These are phyloP conservation scores for Stegostoma tigrinum DNA, from an alignment of 2,113 vertebrate genomes.

Conservation along the genomic window DNA sequence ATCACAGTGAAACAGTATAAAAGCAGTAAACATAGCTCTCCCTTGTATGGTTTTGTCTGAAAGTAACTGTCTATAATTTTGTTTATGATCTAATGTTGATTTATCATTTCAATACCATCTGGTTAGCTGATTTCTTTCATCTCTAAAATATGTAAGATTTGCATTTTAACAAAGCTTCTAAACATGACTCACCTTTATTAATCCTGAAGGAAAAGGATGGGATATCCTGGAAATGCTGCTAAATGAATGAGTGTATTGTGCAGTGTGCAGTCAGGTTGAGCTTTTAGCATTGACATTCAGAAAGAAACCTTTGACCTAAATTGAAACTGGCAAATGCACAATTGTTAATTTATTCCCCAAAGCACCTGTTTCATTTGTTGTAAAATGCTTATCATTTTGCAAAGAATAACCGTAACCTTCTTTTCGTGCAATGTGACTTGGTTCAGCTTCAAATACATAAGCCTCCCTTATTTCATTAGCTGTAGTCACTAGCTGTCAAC, in stretches of 20 bases:
- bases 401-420: neutral
- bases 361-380: neutral
- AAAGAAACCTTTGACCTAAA: slow-evolving; percentile 12
- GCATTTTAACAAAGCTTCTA: slow-evolving; percentile 24
- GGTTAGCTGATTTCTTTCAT: neutral
- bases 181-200: slow-evolving; percentile 30
- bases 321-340: neutral
- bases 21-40: neutral
- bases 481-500: neutral
- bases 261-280: slow-evolving; percentile 21
- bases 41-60: neutral
- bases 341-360: neutral
- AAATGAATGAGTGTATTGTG: slow-evolving; percentile 29
- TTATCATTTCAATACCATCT: neutral
- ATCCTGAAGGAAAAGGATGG: slow-evolving; percentile 22
- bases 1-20: neutral
- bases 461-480: neutral
- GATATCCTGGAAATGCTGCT: slow-evolving; percentile 19
- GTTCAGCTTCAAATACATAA: neutral
- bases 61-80: neutral
- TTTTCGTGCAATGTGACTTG: neutral
- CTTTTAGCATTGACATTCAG: neutral
- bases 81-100: neutral
- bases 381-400: neutral
- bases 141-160: neutral